These are phyloP conservation scores for Xyrichtys novacula DNA, from an alignment of 2,797 vertebrate genomes.

Conservation along the genomic window DNA sequence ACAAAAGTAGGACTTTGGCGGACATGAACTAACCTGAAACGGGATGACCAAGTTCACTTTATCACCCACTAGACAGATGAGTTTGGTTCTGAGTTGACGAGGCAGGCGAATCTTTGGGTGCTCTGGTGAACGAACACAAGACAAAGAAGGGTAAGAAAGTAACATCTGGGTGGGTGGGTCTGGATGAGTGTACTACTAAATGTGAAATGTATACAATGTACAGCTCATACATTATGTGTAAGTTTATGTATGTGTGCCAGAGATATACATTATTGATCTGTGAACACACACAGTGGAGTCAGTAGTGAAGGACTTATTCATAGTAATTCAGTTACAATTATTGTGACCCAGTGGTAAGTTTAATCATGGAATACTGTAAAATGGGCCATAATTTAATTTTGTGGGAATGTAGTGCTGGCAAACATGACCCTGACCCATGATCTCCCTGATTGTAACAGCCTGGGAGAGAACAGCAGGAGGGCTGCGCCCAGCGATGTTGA, in stretches of 20 bases:
- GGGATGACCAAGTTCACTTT: slow-evolving; percentile 92
- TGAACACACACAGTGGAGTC: background rate
- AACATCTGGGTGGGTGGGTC: slow-evolving; percentile 6
- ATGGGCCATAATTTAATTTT: background rate
- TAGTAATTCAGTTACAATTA: background rate
- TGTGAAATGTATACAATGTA: background rate
- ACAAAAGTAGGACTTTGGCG: background rate
- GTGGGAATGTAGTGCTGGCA: background rate
- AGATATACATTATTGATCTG: background rate
- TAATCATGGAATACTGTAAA: background rate
- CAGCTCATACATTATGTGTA: background rate
- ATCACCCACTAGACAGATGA: slow-evolving; percentile 87
- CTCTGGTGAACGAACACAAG: slow-evolving; percentile 76
- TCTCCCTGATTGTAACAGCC: slow-evolving; percentile 90
- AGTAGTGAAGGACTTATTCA: slow-evolving; percentile 4
- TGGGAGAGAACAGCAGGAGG: slow-evolving; percentile 83
- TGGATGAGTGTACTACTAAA: background rate
- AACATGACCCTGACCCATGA: slow-evolving; percentile 84
- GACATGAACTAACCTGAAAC: slow-evolving; percentile 87
- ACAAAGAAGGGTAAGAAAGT: slow-evolving; percentile 9
- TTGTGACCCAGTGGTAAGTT: background rate
- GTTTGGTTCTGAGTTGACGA: slow-evolving; percentile 89
- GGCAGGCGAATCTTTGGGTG: slow-evolving; percentile 92
- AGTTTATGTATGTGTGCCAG: background rate
- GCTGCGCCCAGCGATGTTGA: slow-evolving; percentile 91